phyloP scores from a whole-genome alignment of 2,797 vertebrate genomes.

The Arrhamphus sclerolepis region DNA sequence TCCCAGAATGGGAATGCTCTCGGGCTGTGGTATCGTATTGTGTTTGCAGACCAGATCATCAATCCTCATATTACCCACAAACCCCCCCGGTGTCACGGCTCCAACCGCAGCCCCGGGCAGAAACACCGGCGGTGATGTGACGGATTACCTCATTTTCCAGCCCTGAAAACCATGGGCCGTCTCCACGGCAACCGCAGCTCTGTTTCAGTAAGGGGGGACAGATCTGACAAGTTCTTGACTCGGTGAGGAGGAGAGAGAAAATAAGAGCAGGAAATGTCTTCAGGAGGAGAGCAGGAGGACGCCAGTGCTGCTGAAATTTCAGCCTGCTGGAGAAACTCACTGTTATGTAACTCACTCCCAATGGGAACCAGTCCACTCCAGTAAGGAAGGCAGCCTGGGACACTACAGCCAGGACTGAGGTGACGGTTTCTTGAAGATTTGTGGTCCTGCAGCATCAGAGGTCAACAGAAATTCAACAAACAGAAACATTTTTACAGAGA shows the following conservation, averaged over 20 bases:
- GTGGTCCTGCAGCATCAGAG: no score
- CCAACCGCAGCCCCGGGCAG: slow-evolving; percentile 4
- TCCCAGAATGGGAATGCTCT: no score
- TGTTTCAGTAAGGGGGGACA: slow-evolving; percentile 20
- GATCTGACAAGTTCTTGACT: slow-evolving; percentile 6
- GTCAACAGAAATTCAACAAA: no score
- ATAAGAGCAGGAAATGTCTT: slow-evolving; percentile 21
- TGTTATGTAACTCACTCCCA: background rate
- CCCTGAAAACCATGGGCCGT: slow-evolving; percentile 62
- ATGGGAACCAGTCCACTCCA: slow-evolving; percentile 9
- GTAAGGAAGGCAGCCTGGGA: no score
- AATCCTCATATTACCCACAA: background rate
- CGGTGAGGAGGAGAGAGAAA: slow-evolving; percentile 11
- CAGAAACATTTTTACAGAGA: no score
- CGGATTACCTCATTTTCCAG: slow-evolving; percentile 76
- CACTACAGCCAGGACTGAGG: no score
- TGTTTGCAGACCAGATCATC: no score
- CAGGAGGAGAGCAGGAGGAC: slow-evolving; percentile 6
- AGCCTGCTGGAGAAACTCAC: background rate
- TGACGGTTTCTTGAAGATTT: no score
- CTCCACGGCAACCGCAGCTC: slow-evolving; percentile 72
- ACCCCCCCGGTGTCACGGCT: background rate
- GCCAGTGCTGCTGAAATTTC: slow-evolving; percentile 33
- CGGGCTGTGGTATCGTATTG: no score
- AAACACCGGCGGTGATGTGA: slow-evolving; percentile 57